Conservation (phyloP, 2,113 vertebrate genomes). For the Hemichromis elongatus region DNA sequence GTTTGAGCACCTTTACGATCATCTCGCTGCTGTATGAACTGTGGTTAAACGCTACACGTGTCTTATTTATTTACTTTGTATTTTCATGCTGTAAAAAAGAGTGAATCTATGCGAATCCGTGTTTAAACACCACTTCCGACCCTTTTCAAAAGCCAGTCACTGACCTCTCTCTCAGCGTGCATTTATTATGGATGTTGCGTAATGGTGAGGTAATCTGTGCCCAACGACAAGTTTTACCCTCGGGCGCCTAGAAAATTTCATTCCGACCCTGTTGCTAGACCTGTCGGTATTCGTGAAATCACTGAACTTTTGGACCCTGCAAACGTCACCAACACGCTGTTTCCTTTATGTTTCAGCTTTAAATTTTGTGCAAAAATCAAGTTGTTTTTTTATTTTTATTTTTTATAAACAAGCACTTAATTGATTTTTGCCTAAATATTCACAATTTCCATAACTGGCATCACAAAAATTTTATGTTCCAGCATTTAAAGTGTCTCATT, state of each 20-base stretch:
- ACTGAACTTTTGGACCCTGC: neutral
- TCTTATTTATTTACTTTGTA: neutral
- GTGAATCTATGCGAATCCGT: neutral
- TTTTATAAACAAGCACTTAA: neutral
- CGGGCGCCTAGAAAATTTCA: neutral
- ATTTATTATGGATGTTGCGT: neutral
- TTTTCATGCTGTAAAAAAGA: neutral
- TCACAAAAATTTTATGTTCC: rapidly evolving
- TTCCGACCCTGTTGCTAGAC: neutral
- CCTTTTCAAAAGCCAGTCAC: neutral
- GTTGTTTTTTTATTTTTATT: neutral
- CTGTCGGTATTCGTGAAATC: neutral
- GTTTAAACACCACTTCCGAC: neutral
- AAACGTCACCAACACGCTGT: neutral
- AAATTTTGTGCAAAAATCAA: neutral
- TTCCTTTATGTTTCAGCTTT: neutral
- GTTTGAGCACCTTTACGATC: neutral
- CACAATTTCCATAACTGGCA: neutral
- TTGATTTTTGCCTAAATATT: neutral
- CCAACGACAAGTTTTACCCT: neutral
- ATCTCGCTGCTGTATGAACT: neutral
- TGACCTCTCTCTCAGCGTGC: neutral
- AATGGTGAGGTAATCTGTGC: neutral
- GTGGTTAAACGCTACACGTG: neutral
- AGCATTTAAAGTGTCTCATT: neutral